Base-by-base conservation (phyloP, 1,140 invertebrate species). In the Drosophila ogumai region DNA sequence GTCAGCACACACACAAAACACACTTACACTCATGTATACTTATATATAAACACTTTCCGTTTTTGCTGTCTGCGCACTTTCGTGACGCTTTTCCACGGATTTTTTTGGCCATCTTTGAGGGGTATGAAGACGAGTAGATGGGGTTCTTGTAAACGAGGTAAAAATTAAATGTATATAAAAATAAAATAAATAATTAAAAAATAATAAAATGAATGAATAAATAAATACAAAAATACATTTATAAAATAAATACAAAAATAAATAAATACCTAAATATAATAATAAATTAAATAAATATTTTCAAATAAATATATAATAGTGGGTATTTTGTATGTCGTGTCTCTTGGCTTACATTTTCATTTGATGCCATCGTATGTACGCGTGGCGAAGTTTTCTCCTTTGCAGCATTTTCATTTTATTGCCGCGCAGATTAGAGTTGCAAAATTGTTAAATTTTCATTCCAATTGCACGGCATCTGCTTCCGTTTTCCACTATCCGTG, bases 381-480 rank as follows among this genome's bases (percentile, higher is more conserved):
- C 73, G 82, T 76, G 79, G 49, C 63, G 25, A 72, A 79, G 75
- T 88, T 87, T 82, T 63, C 79, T 87, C 78, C 75, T 28, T 88
- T 80, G 77, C 84, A 76, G 75, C 76, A 78, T 78, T 87, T 87
- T 80, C 76, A 78, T 87, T 87, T 87, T 87, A 87, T 87, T 87
- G 84, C 84, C 55, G 76, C 69, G 76, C 77, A 87, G 84, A 87
- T 87, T 87, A 87, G 84, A 87, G 84, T 87, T 88, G 84, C 80
- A 72, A 84, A 87, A 87, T 87, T 87, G 84, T 87, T 87, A 87
- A 88, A 88, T 88, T 87, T 87, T 84, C 76, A 69, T 88, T 87
- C 74, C 77, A 65, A 76, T 75, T 65, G 40, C 43, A 49, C 40
- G 52, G 47, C 56, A 61, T 71, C 58, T 74, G 56, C 58, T 69